Conservation (phyloP, 2,888 invertebrate genomes). For the Agrotis exclamationis region DNA sequence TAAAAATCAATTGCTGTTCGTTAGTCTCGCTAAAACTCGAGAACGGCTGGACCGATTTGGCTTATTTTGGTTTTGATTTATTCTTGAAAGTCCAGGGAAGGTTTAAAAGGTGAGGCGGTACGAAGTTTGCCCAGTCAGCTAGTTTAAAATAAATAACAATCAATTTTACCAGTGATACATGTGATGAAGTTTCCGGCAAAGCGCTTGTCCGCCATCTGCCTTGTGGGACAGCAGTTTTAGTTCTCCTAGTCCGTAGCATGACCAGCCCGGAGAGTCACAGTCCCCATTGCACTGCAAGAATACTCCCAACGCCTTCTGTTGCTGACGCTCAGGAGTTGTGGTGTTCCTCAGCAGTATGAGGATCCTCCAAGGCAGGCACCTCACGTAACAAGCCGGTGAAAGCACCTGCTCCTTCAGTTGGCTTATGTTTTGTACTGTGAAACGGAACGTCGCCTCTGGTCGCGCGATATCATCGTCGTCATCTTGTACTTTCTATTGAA, state of each 20-base stretch:
- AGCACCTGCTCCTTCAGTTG: slow-evolving; percentile 96
- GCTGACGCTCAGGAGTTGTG: slow-evolving; percentile 94
- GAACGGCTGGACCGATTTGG: too few relatives aligned
- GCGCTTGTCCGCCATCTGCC: slow-evolving; percentile 93
- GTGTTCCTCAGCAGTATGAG: slow-evolving; percentile 97
- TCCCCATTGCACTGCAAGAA: slow-evolving; percentile 99
- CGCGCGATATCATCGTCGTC: slow-evolving; percentile 95
- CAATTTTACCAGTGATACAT: slow-evolving; percentile 95
- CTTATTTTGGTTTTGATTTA: too few relatives aligned
- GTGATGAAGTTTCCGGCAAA: slow-evolving; percentile 97
- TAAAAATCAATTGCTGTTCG: too few relatives aligned
- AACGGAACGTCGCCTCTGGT: slow-evolving; percentile 98
- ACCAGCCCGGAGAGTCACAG: slow-evolving; percentile 99
- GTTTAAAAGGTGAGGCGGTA: too few relatives aligned
- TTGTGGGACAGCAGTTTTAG: slow-evolving; percentile 97
- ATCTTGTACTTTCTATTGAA: slow-evolving; percentile 88
- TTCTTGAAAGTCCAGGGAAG: too few relatives aligned
- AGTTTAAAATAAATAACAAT: too few relatives aligned
- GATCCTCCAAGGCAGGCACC: slow-evolving; percentile 99
- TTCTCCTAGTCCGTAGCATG: slow-evolving; percentile 98
- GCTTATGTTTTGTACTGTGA: slow-evolving; percentile 96
- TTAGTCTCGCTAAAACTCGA: too few relatives aligned
- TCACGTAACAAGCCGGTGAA: slow-evolving; percentile 97
- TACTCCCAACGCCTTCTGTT: slow-evolving; percentile 94
- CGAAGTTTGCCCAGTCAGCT: too few relatives aligned